Base-by-base conservation (phyloP, 30 jellyfish, hydroid and myxozoan genomes). In the Morbakka virulenta region DNA sequence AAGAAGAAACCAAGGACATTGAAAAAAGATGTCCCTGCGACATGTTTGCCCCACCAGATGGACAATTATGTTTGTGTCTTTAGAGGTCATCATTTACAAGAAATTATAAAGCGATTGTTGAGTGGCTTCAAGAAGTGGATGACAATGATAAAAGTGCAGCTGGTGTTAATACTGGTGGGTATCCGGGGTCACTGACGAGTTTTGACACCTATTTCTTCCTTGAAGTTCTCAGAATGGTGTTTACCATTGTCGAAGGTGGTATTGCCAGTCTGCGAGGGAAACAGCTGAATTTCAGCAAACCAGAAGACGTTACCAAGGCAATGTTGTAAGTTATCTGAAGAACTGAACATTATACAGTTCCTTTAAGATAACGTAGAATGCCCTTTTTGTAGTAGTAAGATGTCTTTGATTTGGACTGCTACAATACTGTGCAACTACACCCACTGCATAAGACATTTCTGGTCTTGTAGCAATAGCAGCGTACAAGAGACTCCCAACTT, bases 1-100 rank as follows among this genome's bases (percentile, higher is more conserved):
- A 47, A 52, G 76, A 27, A 28, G 23, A 49, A 35, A 29, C 49
- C 30, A 33, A 48, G 6, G 62, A 72, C 50, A 51, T 32, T 28
- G 74, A 72, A 28, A 22, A n/a, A n/a, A 67, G 33, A 72, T 26
- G 84, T 72, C 84, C 17, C 51, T 72, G 33, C 25, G 73, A 30
- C 77, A 72, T 23, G 49, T 72, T 72, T 72, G 84, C 48, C 77
- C 84, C 26, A 72, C 84, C 76, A 35, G 77, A n/a, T 51, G 77
- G 73, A 51, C 84, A 49, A 48, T 50, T 72, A 36, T 52, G 30
- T 47, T 69, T 57, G 82, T 69, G 21, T 69, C 82, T 35, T 29
- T 69, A 32, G 69, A 69, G 49, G 82, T 17, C 57, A 41, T 41
- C 57, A 41, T n/a, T n/a, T n/a, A n/a, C n/a, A n/a, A n/a, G n/a